These are phyloP conservation scores for Pitta sordida DNA, from an alignment of 2,113 vertebrate species.

Conservation along the genomic window DNA sequence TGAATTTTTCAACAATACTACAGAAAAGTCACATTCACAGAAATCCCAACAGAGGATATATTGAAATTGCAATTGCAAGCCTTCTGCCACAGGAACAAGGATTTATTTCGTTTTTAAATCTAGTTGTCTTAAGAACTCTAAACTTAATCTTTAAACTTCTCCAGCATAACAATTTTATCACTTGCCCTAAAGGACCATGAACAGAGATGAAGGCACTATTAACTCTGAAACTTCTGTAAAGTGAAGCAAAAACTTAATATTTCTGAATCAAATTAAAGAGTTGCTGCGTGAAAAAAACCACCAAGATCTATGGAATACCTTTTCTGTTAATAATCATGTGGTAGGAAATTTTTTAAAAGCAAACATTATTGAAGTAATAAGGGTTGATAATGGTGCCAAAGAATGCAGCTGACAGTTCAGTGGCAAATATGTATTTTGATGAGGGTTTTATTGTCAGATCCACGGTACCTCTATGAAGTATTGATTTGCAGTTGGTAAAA, in stretches of 20 bases:
- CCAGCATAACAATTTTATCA: neutral
- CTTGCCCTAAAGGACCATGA: neutral
- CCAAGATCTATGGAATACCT: neutral
- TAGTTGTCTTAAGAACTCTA: neutral
- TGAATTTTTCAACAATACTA: neutral
- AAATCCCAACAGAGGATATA: neutral
- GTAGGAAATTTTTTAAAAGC: neutral
- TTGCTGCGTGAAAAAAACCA: neutral
- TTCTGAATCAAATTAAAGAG: neutral
- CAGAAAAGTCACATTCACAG: neutral
- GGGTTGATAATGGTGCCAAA: neutral
- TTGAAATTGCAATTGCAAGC: neutral
- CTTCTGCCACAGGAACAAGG: neutral
- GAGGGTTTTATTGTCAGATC: neutral
- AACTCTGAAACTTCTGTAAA: neutral
- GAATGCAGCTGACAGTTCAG: neutral
- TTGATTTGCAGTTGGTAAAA: neutral
- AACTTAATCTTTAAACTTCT: neutral
- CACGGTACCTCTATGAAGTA: neutral
- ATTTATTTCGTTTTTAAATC: neutral
- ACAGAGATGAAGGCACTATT: neutral
- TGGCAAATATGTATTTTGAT: neutral
- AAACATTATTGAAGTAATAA: neutral
- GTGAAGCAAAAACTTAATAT: neutral
- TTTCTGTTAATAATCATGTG: neutral